A percentile compares a stretch with the other conserved stretches of the same genome.
Conservation (phyloP, 2,797 vertebrate genomes). For the Malurus splendens region DNA sequence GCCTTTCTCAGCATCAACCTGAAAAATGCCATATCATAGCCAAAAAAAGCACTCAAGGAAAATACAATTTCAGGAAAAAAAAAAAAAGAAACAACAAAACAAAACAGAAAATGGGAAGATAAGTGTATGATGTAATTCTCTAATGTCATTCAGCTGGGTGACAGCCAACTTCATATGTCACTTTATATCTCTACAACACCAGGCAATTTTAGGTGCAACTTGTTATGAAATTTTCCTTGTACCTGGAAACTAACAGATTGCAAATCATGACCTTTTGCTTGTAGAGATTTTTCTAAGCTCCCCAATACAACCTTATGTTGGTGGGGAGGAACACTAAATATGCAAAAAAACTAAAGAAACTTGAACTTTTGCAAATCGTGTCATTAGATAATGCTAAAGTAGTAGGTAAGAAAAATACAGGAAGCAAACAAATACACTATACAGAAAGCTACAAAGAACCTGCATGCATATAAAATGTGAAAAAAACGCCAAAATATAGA, state of each 20-base stretch:
- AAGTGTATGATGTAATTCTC: conserved; percentile 11
- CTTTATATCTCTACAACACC: neutral
- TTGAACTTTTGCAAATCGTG: neutral
- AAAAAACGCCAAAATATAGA: neutral
- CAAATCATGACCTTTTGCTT: neutral
- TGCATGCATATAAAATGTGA: neutral
- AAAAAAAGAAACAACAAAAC: too few species aligned
- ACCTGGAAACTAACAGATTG: neutral
- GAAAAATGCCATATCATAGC: neutral
- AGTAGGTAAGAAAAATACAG: neutral
- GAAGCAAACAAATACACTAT: neutral
- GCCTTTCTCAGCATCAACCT: neutral
- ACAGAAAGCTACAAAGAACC: neutral
- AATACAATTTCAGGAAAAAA: conserved; percentile 11
- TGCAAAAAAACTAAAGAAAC: neutral
- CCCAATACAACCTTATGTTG: neutral
- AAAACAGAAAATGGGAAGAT: neutral
- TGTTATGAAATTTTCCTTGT: neutral
- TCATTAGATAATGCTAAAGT: neutral
- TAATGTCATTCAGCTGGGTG: neutral
- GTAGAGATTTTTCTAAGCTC: neutral
- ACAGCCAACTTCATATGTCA: conserved; percentile 16
- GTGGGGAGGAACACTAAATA: neutral
- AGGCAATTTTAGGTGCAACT: conserved; percentile 7
- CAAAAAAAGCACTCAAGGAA: neutral